Conservation (phyloP, 2,888 invertebrate species). For the Pristionchus japonicus region DNA sequence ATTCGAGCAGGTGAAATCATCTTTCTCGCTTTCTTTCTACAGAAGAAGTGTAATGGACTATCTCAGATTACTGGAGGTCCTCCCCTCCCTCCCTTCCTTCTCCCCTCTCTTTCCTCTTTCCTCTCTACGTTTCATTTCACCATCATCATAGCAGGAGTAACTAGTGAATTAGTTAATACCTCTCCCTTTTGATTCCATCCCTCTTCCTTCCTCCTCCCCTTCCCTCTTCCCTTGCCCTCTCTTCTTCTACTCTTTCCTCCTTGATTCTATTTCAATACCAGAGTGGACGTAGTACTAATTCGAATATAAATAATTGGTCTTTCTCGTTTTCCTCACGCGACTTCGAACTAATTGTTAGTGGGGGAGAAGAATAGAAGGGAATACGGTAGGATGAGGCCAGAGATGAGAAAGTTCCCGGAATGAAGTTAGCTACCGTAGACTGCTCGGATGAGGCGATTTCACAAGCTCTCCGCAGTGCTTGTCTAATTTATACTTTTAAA, state of each 20-base stretch:
- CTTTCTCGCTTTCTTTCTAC: conserved; percentile 32
- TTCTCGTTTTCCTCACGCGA: neutral
- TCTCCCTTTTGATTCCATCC: conserved; percentile 5
- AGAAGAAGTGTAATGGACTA: conserved; percentile 34
- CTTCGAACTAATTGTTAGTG: neutral
- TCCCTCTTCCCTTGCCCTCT: neutral
- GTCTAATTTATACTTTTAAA: too few relatives aligned
- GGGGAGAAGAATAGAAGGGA: neutral
- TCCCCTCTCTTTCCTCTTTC: neutral
- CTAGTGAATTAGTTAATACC: conserved; percentile 27
- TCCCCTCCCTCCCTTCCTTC: neutral
- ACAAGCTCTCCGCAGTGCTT: too few relatives aligned
- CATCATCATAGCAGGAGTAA: conserved; percentile 18
- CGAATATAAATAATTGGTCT: conserved; percentile 29
- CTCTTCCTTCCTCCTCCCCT: neutral
- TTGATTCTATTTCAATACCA: neutral
- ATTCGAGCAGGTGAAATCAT: conserved; percentile 24
- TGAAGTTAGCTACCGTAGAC: too few relatives aligned
- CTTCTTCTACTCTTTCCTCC: neutral
- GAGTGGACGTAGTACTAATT: conserved; percentile 19
- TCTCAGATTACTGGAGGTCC: conserved; percentile 25
- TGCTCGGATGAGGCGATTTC: too few relatives aligned
- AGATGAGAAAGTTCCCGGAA: too few relatives aligned
- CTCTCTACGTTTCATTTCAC: neutral
- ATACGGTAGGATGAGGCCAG: conserved; percentile 18